phyloP scores from a whole-genome alignment of 2,113 vertebrate genomes.

The Cricetomys ansorgei region DNA sequence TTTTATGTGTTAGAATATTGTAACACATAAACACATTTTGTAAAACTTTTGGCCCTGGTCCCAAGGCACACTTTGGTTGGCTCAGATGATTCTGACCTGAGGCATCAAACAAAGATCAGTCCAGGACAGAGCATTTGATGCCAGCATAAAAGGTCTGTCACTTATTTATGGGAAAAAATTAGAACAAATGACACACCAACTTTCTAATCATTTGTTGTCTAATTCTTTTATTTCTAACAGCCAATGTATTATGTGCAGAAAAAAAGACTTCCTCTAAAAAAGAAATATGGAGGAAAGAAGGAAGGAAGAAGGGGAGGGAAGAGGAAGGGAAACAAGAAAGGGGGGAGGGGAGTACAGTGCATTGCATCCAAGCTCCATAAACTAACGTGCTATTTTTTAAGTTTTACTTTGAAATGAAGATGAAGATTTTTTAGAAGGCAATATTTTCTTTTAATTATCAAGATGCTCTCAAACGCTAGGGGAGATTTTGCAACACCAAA shows the following conservation, averaged over 20 bases:
- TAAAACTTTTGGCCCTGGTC: neutral
- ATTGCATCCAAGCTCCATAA: neutral
- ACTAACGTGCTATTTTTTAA: neutral
- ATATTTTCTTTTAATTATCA: conserved; percentile 77
- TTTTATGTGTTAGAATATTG: neutral
- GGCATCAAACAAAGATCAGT: conserved; percentile 32
- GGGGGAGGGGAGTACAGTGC: no score
- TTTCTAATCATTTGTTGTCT: conserved; percentile 8
- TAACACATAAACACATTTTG: conserved; percentile 46
- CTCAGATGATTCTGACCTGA: conserved; percentile 6
- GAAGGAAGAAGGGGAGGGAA: neutral
- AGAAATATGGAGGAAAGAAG: neutral
- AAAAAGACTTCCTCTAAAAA: neutral
- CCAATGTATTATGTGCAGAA: neutral
- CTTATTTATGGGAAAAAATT: conserved; percentile 14
- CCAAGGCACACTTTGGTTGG: neutral
- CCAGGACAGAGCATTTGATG: neutral
- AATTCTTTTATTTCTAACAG: conserved; percentile 46
- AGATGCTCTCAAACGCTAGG: conserved; percentile 67
- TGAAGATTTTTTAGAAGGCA: conserved; percentile 60
- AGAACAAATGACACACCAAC: conserved; percentile 7
- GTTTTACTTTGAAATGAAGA: conserved; percentile 69
- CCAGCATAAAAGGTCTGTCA: neutral
- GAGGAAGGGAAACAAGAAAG: no score
- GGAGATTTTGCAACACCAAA: conserved; percentile 67